Evolutionary conservation across 1,140 invertebrate species (phyloP).

Genomic region (Zaprionus capensis): DNA sequence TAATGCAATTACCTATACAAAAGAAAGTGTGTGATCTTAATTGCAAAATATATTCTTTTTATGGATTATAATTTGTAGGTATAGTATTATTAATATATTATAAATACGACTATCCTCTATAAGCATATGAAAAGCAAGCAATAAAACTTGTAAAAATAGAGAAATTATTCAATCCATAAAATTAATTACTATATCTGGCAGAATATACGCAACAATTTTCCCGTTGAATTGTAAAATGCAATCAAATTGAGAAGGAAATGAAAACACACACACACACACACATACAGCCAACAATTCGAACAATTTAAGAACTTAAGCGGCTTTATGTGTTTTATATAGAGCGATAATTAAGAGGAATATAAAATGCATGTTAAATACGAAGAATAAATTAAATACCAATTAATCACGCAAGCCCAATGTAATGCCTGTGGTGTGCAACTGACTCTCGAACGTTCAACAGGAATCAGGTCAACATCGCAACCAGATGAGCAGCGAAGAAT

Average conservation of each 20-base stretch:
- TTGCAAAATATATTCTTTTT: too few relatives aligned
- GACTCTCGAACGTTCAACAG: constrained; percentile 50
- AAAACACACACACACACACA: not conserved
- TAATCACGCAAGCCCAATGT: constrained; percentile 21
- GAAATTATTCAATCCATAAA: not conserved
- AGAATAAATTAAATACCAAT: constrained; percentile 63
- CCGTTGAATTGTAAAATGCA: not conserved
- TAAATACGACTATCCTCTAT: not conserved
- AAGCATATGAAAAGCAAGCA: not conserved
- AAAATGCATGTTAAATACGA: constrained; percentile 56
- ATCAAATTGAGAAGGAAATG: constrained; percentile 43
- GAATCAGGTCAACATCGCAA: constrained; percentile 54
- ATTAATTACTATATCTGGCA: not conserved
- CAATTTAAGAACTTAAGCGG: constrained; percentile 63
- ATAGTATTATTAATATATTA: not conserved
- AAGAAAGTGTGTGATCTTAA: too few relatives aligned
- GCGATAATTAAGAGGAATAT: constrained; percentile 53
- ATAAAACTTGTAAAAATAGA: not conserved
- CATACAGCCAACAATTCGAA: constrained; percentile 21
- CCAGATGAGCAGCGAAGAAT: constrained; percentile 25
- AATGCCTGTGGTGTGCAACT: constrained; percentile 54
- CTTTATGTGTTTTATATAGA: constrained; percentile 56
- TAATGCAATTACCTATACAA: too few relatives aligned
- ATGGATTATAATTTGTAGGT: not conserved
- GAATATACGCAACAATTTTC: not conserved